These are phyloP conservation scores for Mus musculus DNA, from an alignment of 2,113 vertebrate genomes.

Conservation along the genomic window GRCm39 chr10:51369001-51369500, in stretches of 20 bases:
- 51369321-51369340: fast-evolving
- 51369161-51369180: background rate
- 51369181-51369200: background rate
- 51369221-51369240: background rate
- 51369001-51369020: background rate
- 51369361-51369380: background rate
- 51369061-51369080: background rate
- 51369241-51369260: background rate
- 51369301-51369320: background rate
- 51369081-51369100: background rate
- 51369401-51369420: background rate
- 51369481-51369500: background rate
- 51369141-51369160: background rate
- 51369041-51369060: background rate
- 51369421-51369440: background rate
- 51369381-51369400: background rate
- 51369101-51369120: background rate
- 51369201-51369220: background rate
- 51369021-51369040: background rate
- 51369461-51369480: background rate
- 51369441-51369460: background rate
- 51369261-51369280: background rate
- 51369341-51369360: background rate
- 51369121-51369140: background rate
- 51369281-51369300: background rate